phyloP scores from a whole-genome alignment of 2,113 vertebrate species.

The Craseonycteris thonglongyai region DNA sequence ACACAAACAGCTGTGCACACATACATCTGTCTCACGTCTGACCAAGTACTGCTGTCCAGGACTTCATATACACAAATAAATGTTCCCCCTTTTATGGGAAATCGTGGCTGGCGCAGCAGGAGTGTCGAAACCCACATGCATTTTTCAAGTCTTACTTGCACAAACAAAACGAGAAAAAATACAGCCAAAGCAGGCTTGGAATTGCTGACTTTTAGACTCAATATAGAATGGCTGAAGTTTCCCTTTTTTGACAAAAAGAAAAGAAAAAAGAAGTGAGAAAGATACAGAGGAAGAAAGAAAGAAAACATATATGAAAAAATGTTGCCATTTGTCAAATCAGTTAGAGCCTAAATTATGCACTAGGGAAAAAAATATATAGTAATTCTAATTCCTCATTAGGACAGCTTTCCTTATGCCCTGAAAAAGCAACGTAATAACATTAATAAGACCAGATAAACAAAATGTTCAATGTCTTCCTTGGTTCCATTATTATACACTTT shows the following conservation, averaged over 20 bases:
- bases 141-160: conserved; percentile 68
- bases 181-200: conserved; percentile 1
- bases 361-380: not conserved
- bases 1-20: conserved; percentile 79
- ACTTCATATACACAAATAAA: conserved; percentile 76
- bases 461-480: not conserved
- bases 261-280: not conserved
- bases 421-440: not conserved
- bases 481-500: not conserved
- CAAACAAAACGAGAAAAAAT: conserved; percentile 65
- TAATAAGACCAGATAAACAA: not conserved
- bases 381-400: not conserved
- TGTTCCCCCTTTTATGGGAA: conserved; percentile 73
- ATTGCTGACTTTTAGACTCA: not conserved
- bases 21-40: conserved; percentile 74
- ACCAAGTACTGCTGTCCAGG: conserved; percentile 70
- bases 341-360: not conserved
- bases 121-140: conserved; percentile 63
- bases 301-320: not conserved
- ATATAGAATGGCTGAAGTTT: conserved; percentile 38
- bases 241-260: not conserved
- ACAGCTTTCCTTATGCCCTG: not conserved
- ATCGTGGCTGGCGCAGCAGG: conserved; percentile 63
- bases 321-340: not conserved
- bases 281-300: no score